Conservation (phyloP, 2,113 vertebrate genomes). For the Paracanthobrama guichenoti region DNA sequence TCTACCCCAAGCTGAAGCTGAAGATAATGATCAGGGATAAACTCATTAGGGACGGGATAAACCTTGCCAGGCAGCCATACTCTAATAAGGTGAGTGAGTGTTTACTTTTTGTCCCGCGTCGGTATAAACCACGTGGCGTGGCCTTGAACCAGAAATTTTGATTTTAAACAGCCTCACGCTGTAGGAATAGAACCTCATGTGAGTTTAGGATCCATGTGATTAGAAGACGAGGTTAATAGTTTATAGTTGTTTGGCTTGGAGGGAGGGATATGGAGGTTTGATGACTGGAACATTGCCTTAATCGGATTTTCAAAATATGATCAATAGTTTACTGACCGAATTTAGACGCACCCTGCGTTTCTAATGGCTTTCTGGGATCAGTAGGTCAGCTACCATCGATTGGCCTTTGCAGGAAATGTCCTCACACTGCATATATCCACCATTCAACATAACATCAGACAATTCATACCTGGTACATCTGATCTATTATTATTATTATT, state of each 20-base stretch:
- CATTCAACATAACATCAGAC: background rate
- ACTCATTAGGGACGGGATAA: constrained; percentile 89
- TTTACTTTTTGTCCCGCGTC: background rate
- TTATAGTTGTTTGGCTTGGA: background rate
- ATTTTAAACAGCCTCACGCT: background rate
- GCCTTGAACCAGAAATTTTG: background rate
- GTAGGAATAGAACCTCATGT: background rate
- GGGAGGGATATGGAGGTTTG: background rate
- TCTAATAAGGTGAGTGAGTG: constrained; percentile 88
- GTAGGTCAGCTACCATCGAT: constrained; percentile 21
- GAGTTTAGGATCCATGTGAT: background rate
- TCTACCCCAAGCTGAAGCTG: constrained; percentile 90
- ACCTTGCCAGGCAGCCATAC: constrained; percentile 88
- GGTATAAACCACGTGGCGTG: background rate
- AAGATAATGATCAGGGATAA: constrained; percentile 99
- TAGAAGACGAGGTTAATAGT: background rate
- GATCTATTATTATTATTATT: no score
- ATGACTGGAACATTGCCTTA: background rate
- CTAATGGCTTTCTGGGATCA: constrained; percentile 14
- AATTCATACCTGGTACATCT: background rate
- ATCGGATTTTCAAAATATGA: background rate
- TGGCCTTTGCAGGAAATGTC: background rate
- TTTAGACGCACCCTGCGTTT: constrained; percentile 17
- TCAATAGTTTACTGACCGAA: constrained; percentile 13
- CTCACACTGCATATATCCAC: background rate